Evolutionary conservation across 2,888 invertebrate species (phyloP).

Genomic region (Tetragonula carbonaria): DNA sequence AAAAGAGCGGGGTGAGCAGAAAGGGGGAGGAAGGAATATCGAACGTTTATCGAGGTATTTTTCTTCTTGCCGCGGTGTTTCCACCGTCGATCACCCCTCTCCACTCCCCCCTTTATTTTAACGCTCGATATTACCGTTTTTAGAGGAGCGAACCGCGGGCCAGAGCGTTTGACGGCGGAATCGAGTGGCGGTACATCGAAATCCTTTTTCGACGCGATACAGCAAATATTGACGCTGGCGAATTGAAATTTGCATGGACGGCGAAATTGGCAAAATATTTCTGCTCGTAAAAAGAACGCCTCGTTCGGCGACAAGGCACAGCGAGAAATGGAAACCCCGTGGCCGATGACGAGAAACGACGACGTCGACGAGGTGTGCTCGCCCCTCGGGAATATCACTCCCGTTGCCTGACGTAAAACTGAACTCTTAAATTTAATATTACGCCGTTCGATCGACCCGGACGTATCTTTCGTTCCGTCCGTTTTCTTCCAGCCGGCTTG

Average conservation of each 20-base stretch:
- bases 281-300: slow-evolving; percentile 63
- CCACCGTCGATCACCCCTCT: background rate
- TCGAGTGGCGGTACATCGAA: slow-evolving; percentile 66
- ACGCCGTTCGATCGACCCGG: slow-evolving; percentile 55
- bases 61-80: background rate
- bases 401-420: slow-evolving; percentile 48
- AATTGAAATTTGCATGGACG: slow-evolving; percentile 72
- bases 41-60: slow-evolving; percentile 2
- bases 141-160: slow-evolving; percentile 23
- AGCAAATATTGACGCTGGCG: slow-evolving; percentile 70
- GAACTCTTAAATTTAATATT: slow-evolving; percentile 64
- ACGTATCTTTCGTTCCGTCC: slow-evolving; percentile 24
- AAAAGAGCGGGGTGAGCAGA: no score
- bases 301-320: slow-evolving; percentile 27
- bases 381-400: slow-evolving; percentile 54
- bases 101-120: slow-evolving; percentile 26
- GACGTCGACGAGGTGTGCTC: slow-evolving; percentile 20
- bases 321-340: slow-evolving; percentile 39
- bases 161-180: slow-evolving; percentile 47
- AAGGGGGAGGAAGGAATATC: background rate
- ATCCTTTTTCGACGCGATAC: slow-evolving; percentile 71
- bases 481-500: slow-evolving; percentile 39
- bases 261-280: slow-evolving; percentile 72
- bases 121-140: slow-evolving; percentile 42
- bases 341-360: slow-evolving; percentile 35